Base-by-base conservation (phyloP, 2,113 vertebrate genomes). In the Microtus ochrogaster region DNA sequence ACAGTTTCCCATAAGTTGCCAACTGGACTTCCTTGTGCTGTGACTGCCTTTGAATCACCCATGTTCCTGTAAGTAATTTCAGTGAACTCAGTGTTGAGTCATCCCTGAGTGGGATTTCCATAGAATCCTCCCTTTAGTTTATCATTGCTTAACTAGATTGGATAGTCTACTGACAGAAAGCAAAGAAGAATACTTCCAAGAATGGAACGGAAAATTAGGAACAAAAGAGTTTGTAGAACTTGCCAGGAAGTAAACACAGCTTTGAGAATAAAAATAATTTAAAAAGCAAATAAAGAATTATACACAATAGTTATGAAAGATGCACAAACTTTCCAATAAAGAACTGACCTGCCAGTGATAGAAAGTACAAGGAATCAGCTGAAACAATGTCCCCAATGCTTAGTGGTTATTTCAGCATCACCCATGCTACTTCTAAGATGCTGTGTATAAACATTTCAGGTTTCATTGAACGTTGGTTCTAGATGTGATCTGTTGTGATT, bases 401-500 rank as follows among this genome's bases (percentile, higher is more conserved):
- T 86, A 44, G 8, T 85, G 63, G 41, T 85, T 68, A 47, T 70
- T 49, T 33, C 19, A 49, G 44, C 6, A 61, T 55, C 0, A 92
- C 81, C 14, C 10, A 74, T 81, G 78, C 63, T 87, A 74, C 9
- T 26, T 93, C 14, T 94, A 30, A 68, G 13, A 81, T 14, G 68
- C 17, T 61, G 49, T 58, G 88, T 14, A 36, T 26, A 81, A 74
- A 63, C 19, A 66, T 84, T 92, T 85, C 10, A 39, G n/a, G 70
- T 95, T 92, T 88, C 39, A 66, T 4, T 76, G 39, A 94, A 90
- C 94, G 36, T 74, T 74, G 39, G 10, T 22, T 83, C 11, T 70
- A 12, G 33, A 2, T 7, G 55, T 81, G 12, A 33, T 68, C 17
- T 91, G 22, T 89, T 86, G 9, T 3, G 30, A 66, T 44, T 44